These are phyloP conservation scores for Ceriagrion tenellum DNA, from an alignment of 2,888 invertebrate species.

Conservation along the genomic window DNA sequence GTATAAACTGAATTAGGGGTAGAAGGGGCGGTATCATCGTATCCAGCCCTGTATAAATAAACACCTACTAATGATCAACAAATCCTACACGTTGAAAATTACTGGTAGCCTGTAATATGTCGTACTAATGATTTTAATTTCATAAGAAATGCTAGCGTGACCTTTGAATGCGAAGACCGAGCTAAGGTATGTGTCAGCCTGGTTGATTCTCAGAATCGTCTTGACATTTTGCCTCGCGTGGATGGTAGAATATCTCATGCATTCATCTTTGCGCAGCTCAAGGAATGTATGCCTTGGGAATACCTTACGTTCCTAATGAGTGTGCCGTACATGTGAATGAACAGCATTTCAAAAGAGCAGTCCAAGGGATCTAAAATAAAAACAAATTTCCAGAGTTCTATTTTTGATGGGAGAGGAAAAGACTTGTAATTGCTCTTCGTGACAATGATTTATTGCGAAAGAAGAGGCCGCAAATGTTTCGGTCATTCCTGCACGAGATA, in stretches of 20 bases:
- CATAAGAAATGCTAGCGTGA: too few relatives aligned
- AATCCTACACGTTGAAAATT: too few relatives aligned
- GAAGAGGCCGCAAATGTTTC: neutral
- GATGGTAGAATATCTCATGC: neutral
- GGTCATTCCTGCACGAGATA: neutral
- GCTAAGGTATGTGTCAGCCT: too few relatives aligned
- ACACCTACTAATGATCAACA: too few relatives aligned
- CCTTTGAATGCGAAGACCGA: too few relatives aligned
- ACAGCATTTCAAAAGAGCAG: neutral
- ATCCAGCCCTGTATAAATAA: too few relatives aligned
- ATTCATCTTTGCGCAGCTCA: neutral
- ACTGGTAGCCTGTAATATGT: too few relatives aligned
- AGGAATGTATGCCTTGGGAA: neutral
- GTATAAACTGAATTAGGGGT: too few relatives aligned
- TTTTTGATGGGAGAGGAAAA: neutral
- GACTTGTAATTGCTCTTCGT: neutral
- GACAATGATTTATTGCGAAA: neutral
- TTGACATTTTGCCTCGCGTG: neutral
- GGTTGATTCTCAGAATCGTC: too few relatives aligned
- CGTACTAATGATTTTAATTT: too few relatives aligned
- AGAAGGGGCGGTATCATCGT: too few relatives aligned
- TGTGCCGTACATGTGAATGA: neutral
- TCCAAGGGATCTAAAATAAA: neutral
- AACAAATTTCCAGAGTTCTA: neutral
- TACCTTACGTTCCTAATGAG: neutral